These are phyloP conservation scores for Lycaena phlaeas DNA, from an alignment of 2,888 invertebrate species.

Conservation along the genomic window DNA sequence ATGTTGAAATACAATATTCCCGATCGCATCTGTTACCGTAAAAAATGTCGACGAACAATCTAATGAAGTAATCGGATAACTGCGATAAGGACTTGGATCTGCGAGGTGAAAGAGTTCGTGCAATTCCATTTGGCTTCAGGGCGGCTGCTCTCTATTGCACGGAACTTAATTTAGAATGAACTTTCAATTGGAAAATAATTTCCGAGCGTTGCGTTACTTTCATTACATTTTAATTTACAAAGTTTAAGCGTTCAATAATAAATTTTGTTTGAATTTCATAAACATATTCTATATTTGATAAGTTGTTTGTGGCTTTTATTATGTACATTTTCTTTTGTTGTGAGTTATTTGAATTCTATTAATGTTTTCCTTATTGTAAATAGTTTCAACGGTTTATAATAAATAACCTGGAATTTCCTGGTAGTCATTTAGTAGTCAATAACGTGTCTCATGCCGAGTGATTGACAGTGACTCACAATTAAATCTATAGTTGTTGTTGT, in stretches of 20 bases:
- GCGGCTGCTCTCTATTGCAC: conserved; percentile 31
- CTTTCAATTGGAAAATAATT: conserved; percentile 55
- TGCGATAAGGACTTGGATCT: conserved; percentile 29
- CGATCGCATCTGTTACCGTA: conserved; percentile 3
- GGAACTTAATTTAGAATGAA: conserved; percentile 51
- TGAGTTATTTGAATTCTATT: too few species aligned
- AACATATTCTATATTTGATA: too few species aligned
- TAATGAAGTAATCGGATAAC: conserved; percentile 27
- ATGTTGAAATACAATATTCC: conserved; percentile 7
- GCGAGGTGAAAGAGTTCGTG: conserved; percentile 39
- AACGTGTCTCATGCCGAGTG: too few species aligned
- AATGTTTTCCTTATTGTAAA: too few species aligned
- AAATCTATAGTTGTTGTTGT: too few species aligned
- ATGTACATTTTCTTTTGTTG: too few species aligned
- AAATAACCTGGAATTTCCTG: too few species aligned
- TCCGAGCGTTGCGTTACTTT: conserved; percentile 39
- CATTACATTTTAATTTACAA: conserved; percentile 33
- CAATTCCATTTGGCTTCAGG: conserved; percentile 49
- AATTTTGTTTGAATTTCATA: too few species aligned
- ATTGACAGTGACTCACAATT: too few species aligned
- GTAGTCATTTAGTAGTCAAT: too few species aligned
- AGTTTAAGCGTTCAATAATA: neutral
- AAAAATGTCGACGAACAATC: conserved; percentile 14
- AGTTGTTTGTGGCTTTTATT: too few species aligned
- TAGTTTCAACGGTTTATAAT: too few species aligned